Percentiles rank a stretch among this genome's conserved stretches.
Evolutionary conservation across 2,888 invertebrate genomes (phyloP).

Genomic region (Kuschelorhynchus macadamiae): DNA sequence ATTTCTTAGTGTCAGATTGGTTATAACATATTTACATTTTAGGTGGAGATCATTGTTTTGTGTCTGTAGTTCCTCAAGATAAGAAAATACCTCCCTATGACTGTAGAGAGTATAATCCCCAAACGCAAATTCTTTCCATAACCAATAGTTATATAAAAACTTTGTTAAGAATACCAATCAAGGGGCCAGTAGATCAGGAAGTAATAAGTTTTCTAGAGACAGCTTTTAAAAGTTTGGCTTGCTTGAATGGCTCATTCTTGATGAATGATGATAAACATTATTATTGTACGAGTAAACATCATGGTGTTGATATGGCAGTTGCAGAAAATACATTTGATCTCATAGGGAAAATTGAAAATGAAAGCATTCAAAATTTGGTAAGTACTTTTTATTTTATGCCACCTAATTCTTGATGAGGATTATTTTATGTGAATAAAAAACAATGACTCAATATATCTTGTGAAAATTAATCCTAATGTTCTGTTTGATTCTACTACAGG

Average conservation of each 20-base stretch:
- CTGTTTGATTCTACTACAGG: no score
- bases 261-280: slow-evolving; percentile 78
- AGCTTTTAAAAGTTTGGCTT: slow-evolving; percentile 87
- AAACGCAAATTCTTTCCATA: slow-evolving; percentile 74
- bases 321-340: slow-evolving; percentile 79
- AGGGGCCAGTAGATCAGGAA: slow-evolving; percentile 79
- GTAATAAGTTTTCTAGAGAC: slow-evolving; percentile 81
- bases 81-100: slow-evolving; percentile 73
- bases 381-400: no score
- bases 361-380: slow-evolving; percentile 80
- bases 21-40: no score
- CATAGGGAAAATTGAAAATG: slow-evolving; percentile 80
- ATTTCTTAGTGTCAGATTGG: no score
- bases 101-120: slow-evolving; percentile 73
- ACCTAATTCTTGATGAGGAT: no score
- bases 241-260: slow-evolving; percentile 92
- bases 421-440: no score
- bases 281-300: slow-evolving; percentile 84
- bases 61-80: slow-evolving; percentile 72
- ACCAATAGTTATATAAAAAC: slow-evolving; percentile 53
- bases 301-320: slow-evolving; percentile 82
- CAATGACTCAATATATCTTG: no score
- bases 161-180: slow-evolving; percentile 75
- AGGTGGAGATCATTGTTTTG: slow-evolving; percentile 90
- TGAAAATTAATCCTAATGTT: no score